These are phyloP conservation scores for Eugnorisma glareosa DNA, from an alignment of 2,888 invertebrate genomes.

Conservation along the genomic window DNA sequence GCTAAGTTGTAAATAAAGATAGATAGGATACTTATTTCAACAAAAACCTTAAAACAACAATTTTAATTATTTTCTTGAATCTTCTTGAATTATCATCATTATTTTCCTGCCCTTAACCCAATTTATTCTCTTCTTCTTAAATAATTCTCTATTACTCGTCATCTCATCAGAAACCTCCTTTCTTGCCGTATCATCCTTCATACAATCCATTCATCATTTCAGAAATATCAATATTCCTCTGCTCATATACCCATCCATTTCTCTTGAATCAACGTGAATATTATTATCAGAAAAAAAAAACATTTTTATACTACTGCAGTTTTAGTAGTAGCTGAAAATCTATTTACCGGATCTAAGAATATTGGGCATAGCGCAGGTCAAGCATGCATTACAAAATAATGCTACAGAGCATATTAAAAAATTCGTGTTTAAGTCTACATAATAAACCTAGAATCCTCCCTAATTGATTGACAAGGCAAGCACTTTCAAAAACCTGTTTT, in stretches of 20 bases:
- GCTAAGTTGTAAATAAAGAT: neutral
- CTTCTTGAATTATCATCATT: no score
- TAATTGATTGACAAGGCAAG: conserved; percentile 45
- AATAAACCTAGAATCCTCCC: conserved; percentile 8
- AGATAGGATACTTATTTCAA: neutral
- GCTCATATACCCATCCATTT: no score
- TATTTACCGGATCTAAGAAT: neutral
- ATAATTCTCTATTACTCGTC: no score
- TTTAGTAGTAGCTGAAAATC: neutral
- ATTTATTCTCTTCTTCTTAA: no score
- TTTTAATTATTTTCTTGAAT: neutral
- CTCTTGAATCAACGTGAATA: no score
- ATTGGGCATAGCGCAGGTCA: neutral
- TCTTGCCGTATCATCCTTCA: no score
- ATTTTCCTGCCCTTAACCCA: no score
- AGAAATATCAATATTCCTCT: no score
- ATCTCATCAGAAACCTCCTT: no score
- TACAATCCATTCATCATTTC: no score
- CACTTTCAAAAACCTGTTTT: conserved; percentile 31
- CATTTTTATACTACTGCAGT: neutral
- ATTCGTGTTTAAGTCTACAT: neutral
- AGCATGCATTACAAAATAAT: neutral
- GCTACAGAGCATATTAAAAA: neutral
- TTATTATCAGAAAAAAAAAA: neutral
- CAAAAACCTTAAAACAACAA: neutral